phyloP scores from a whole-genome alignment of 2,888 invertebrate species.

The Yponomeuta evonymella region DNA sequence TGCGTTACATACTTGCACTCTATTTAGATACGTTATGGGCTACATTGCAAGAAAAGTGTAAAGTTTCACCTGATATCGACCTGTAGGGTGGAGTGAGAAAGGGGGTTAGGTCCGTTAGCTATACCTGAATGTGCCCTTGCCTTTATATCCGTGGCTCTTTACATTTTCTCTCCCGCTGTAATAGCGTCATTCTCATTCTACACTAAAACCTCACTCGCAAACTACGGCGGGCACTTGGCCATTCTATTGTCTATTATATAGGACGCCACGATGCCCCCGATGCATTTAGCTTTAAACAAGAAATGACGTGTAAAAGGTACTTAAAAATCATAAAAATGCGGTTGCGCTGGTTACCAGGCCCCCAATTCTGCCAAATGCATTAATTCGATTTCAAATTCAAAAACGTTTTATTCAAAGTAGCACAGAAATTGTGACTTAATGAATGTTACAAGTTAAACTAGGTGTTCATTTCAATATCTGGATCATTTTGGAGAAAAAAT shows the following conservation, averaged over 20 bases:
- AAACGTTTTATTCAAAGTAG: no score
- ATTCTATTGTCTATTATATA: not conserved
- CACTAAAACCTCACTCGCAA: not conserved
- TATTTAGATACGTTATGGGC: no score
- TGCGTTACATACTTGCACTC: no score
- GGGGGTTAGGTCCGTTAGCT: not conserved
- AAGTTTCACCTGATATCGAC: no score
- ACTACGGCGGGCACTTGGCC: not conserved
- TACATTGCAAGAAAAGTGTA: not conserved
- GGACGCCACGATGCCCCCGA: not conserved
- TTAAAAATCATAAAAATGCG: no score
- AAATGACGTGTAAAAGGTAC: not conserved
- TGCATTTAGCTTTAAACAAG: not conserved
- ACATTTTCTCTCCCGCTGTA: slow-evolving; percentile 20
- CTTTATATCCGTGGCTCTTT: slow-evolving; percentile 45
- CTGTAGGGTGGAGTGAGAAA: not conserved
- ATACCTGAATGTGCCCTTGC: slow-evolving; percentile 32
- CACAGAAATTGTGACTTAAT: no score
- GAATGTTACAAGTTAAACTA: no score
- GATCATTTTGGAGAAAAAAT: no score
- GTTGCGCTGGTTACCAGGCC: no score
- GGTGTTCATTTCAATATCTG: no score
- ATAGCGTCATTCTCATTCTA: slow-evolving; percentile 3
- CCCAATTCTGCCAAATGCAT: no score
- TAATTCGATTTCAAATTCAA: no score